Conservation (phyloP, 2,113 vertebrate species). For the Odontophorus gujanensis region DNA sequence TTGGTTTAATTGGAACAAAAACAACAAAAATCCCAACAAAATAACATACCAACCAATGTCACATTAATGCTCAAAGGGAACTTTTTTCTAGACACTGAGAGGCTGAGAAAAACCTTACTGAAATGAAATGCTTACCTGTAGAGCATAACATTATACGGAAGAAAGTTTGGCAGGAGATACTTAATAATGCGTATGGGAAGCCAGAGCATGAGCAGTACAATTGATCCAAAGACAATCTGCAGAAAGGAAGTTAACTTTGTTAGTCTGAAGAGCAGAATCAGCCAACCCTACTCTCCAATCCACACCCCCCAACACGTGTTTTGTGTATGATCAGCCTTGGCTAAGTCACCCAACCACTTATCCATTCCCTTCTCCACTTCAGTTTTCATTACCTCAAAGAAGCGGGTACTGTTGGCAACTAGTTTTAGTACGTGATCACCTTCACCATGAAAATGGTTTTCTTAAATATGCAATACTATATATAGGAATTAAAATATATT, state of each 20-base stretch:
- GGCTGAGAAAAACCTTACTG: background rate
- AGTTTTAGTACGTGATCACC: background rate
- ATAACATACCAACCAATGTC: background rate
- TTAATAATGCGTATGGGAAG: slow-evolving; percentile 96
- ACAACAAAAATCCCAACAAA: background rate
- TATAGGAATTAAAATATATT: background rate
- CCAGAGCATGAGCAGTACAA: slow-evolving; percentile 98
- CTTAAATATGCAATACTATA: background rate
- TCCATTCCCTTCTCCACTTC: background rate
- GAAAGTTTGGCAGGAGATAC: slow-evolving; percentile 88
- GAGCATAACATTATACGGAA: slow-evolving; percentile 98
- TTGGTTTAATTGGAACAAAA: background rate
- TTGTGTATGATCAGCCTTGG: background rate
- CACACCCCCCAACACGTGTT: background rate
- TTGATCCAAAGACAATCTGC: slow-evolving; percentile 97
- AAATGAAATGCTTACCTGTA: slow-evolving; percentile 86
- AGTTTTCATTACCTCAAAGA: background rate
- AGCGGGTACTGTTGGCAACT: background rate
- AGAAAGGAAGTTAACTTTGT: slow-evolving; percentile 5
- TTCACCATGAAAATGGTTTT: background rate
- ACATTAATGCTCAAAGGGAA: background rate
- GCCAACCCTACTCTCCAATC: background rate
- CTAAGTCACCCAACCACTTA: rapidly evolving
- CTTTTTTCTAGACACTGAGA: background rate
- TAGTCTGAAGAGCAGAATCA: background rate